Evolutionary conservation across 2,113 vertebrate genomes (phyloP).

Genomic region (Danio rerio): GRCz12tu NC_133199.1:23960001-23960500

Average conservation of each 20-base stretch:
- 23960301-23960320: constrained; percentile 37
- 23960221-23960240: neutral
- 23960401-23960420: constrained; percentile 17
- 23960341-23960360: neutral
- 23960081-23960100: too few species aligned
- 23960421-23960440: constrained; percentile 22
- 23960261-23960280: neutral
- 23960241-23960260: neutral
- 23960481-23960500: neutral
- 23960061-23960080: too few species aligned
- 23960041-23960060: too few species aligned
- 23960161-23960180: too few species aligned
- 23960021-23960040: too few species aligned
- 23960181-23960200: too few species aligned
- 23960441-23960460: constrained; percentile 5
- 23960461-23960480: neutral
- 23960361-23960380: constrained; percentile 2
- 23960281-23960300: constrained; percentile 41
- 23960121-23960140: too few species aligned
- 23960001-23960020: too few species aligned
- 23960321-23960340: neutral
- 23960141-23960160: too few species aligned
- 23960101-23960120: too few species aligned
- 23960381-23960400: constrained; percentile 2
- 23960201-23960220: too few species aligned